Base-by-base conservation (phyloP, 35 echinoderm and acorn worm species). In the Ptychodera flava region DNA sequence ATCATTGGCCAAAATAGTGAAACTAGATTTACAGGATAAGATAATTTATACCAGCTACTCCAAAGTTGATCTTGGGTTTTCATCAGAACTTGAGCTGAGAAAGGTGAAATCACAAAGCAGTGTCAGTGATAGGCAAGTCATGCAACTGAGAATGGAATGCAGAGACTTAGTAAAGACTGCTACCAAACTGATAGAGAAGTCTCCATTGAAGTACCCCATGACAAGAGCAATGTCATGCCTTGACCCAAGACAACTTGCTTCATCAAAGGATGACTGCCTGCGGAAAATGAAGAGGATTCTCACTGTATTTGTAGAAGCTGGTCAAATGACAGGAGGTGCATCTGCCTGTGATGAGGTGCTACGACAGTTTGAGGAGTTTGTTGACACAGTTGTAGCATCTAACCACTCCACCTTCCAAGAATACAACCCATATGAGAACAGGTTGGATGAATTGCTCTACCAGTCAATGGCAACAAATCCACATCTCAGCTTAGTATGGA, bases 391-490 rank as follows among this genome's bases (percentile, higher is more conserved):
- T 86, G 85, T 86, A 30, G 1, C 30, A 15, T 14, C 16, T n/a
- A n/a, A n/a, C n/a, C n/a, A n/a, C n/a, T n/a, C n/a, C n/a, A n/a
- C n/a, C n/a, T 86, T 86, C 34, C 77, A 36, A 0, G 85, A 86
- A 2, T 78, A 33, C 35, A 36, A 78, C 77, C 33, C 64, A 64
- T 64, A 64, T 64, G 45, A 64, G 16, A 16, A 1, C 29, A 31
- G 85, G 16, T 1, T 86, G 28, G 85, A 86, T 35, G 34, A 12
- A 33, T 78, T 78, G 12, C 78, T 77, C 28, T 86, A 32, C 77
- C 31, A 34, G 1, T 79, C 30, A 28, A 36, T 86, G 29, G 29
- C 12, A 15, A 35, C 77, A 35, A 64, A 15, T 32, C 85, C 85
- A 35, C 53, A 36, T 28, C 77, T 85, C 29, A 81, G 33, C 30